Evolutionary conservation across 1,140 invertebrate genomes (phyloP), one percentile per base, ranked within the genome.

Genomic region (Solenopsis invicta): DNA sequence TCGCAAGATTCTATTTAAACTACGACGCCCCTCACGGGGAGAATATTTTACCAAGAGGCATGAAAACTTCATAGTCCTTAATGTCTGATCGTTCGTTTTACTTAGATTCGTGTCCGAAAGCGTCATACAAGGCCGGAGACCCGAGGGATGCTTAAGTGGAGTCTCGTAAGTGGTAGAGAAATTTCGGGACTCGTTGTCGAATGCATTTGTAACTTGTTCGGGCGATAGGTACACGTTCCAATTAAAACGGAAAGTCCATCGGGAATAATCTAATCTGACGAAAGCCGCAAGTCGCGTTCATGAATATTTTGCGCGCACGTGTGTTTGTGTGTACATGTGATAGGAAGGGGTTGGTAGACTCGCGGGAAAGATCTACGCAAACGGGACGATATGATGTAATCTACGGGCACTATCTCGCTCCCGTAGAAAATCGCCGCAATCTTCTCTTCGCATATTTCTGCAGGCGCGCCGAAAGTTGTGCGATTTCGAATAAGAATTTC

Each of bases 171-270:
- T 24, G 37, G 24, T 13, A 54, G 18, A 34, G 54, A 82, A 82
- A 74, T 82, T 82, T 48, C 29, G 18, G 12, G 45, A 48, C 37
- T 13, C 21, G 21, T 56, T 37, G 52, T 48, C 67, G 37, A 59
- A 18, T 10, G 24, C 18, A 59, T 74, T 74, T 34, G 54, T 21
- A 45, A 78, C 29, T 67, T 50, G 16, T 45, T 16, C 54, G 48
- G 54, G 41, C 56, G 24, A 84, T 84, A 84, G 54, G 24, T 84
- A 75, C 59, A 75, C 29, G 56, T 61, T 75, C 29, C 69, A 84
- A 84, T 84, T 84, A 84, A 75, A 84, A 75, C 80, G 69, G n/a
- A 34, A 81, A 61, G 24, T 75, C 80, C 69, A 52, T 48, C 45
- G 80, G 54, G 69, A 84, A n/a, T 59, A 82, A 74, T 74, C 24